Evolutionary conservation across 2,888 invertebrate species (phyloP).

Genomic region (Glyphotaelius pellucidus): DNA sequence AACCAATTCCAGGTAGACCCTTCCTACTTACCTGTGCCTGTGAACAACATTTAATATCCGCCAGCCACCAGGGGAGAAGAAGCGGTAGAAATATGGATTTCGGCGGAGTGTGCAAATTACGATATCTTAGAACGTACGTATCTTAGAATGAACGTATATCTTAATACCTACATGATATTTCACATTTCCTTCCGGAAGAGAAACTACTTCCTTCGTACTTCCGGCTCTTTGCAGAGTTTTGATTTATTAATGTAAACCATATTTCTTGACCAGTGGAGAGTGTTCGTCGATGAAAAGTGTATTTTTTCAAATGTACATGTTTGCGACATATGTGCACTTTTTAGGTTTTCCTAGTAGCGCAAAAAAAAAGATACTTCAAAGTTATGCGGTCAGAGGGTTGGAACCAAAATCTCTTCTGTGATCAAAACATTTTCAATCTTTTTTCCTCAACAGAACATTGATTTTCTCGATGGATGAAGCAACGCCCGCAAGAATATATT

Average conservation of each 20-base stretch:
- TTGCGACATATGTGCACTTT: too few species aligned
- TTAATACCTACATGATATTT: not conserved
- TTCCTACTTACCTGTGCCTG: not conserved
- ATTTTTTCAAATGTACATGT: not conserved
- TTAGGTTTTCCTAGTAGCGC: too few species aligned
- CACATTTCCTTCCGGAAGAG: not conserved
- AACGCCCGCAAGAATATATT: too few species aligned
- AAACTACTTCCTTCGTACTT: not conserved
- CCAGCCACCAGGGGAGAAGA: not conserved
- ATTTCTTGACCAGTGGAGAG: not conserved
- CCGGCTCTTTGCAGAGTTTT: not conserved
- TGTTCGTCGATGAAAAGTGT: not conserved
- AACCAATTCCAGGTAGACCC: not conserved
- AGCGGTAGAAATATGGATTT: not conserved
- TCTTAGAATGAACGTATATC: not conserved
- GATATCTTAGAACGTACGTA: not conserved
- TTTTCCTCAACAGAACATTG: too few species aligned
- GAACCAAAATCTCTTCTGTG: too few species aligned
- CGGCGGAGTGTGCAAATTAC: not conserved
- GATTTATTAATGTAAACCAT: too few species aligned
- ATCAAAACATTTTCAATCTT: too few species aligned
- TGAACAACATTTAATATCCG: not conserved
- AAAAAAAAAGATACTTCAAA: too few species aligned
- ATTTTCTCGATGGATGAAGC: too few species aligned
- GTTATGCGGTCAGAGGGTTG: too few species aligned